phyloP scores from a whole-genome alignment of 2,888 invertebrate species.

The Lepidonotus clava region DNA sequence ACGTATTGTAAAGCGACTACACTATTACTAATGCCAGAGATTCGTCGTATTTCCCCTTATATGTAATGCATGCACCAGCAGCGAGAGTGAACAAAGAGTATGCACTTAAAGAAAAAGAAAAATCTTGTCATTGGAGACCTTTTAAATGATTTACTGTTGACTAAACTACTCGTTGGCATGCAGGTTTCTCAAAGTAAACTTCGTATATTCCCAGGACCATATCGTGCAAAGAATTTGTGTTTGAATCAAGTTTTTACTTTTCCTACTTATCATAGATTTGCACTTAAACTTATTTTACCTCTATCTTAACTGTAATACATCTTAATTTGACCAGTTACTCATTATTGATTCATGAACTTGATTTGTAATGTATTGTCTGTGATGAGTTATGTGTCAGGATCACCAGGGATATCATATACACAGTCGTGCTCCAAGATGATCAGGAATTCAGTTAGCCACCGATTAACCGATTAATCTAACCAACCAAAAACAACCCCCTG shows the following conservation, averaged over 20 bases:
- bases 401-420: neutral
- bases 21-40: too few species aligned
- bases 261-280: too few species aligned
- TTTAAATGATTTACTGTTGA: neutral
- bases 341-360: too few species aligned
- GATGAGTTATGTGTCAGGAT: too few species aligned
- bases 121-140: neutral
- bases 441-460: neutral
- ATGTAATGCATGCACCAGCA: neutral
- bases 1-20: too few species aligned
- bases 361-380: too few species aligned
- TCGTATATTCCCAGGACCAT: neutral
- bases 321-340: too few species aligned
- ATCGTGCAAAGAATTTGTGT: neutral
- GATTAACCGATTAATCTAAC: neutral
- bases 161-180: neutral
- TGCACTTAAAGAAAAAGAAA: neutral
- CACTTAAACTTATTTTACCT: too few species aligned
- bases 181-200: neutral
- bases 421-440: conserved; percentile 5
- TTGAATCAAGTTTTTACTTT: too few species aligned
- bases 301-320: too few species aligned
- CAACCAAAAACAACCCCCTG: neutral
- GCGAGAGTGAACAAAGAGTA: neutral
- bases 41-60: too few species aligned